A percentile compares a stretch with the other conserved stretches of the same genome.
phyloP scores from a whole-genome alignment of 2,888 invertebrate species.

The Sesamia inferens region DNA sequence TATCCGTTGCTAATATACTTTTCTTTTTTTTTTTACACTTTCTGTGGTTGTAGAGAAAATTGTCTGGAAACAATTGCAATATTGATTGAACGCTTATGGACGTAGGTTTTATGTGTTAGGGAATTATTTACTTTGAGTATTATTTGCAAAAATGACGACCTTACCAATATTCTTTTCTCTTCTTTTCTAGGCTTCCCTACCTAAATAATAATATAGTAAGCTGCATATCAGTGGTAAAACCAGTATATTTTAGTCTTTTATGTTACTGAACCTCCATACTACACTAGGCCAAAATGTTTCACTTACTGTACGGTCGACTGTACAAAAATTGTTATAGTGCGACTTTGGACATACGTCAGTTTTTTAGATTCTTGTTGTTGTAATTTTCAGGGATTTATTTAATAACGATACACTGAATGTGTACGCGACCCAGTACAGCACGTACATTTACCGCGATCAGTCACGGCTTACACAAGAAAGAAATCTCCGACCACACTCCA shows the following conservation, averaged over 20 bases:
- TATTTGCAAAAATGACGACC: not conserved
- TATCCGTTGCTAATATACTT: slow-evolving; percentile 33
- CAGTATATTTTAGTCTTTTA: not conserved
- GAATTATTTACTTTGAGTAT: not conserved
- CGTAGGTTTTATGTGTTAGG: not conserved
- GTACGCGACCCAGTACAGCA: too few relatives aligned
- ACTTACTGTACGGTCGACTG: not conserved
- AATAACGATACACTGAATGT: not conserved
- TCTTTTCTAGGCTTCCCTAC: too few relatives aligned
- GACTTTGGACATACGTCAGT: not conserved
- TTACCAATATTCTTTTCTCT: not conserved
- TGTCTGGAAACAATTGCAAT: not conserved
- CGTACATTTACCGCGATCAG: too few relatives aligned
- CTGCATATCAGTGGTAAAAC: not conserved
- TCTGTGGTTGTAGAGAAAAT: not conserved
- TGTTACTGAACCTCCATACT: not conserved
- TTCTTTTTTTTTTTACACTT: slow-evolving; percentile 26
- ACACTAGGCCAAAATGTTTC: not conserved
- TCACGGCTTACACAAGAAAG: too few relatives aligned
- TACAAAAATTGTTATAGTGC: not conserved
- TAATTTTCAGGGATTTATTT: not conserved
- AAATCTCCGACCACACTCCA: too few relatives aligned
- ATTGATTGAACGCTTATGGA: slow-evolving; percentile 10
- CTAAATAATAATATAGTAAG: not conserved
- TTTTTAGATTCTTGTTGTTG: not conserved